Base-by-base conservation (phyloP, 2,113 vertebrate species). In the Anolis carolinensis region DNA sequence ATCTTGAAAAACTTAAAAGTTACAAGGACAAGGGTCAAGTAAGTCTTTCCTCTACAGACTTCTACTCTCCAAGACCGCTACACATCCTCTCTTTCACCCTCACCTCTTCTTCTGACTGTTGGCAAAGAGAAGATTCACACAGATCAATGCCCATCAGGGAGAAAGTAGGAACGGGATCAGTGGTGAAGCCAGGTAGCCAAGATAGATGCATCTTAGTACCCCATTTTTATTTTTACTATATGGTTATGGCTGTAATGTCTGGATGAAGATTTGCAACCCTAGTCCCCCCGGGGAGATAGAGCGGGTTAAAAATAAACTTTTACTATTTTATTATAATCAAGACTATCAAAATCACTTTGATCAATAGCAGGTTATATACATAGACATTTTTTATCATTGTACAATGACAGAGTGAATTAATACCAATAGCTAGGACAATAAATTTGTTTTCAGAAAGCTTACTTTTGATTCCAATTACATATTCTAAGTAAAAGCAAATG, bases 391-490 rank as follows among this genome's bases (percentile, higher is more conserved):
- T 70, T 63, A n/a, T 18, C 30, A 59, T 30, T 14, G 23, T 27
- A 82, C 14, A 10, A 34, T 71, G 20, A 7, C 21, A 73, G 36
- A 73, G 11, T 62, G 34, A 67, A 67, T 30, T 30, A 67, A 39
- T 27, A 34, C 21, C 70, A 73, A 68, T 20, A 73, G 23, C 50
- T 4, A 20, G 32, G 83, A 8, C 5, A 11, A 77, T 81, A 76
- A 87, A 4, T 18, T 3, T 88, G 44, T 44, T 82, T 87, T 82
- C 83, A 10, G 27, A 32, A 92, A 63, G 67, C 86, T 27, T 50
- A 25, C 2, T 1, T 0, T 0, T 0, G 39, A 52, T 30, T 34
- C 55, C 13, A n/a, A 23, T 44, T 4, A n/a, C 21, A 44, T 75
- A 72, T n/a, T 7, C 79, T 62, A 27, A 0, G 0, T 0, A 74